Conservation (phyloP, 2,888 invertebrate species). For the Amblyjoppa proteus region DNA sequence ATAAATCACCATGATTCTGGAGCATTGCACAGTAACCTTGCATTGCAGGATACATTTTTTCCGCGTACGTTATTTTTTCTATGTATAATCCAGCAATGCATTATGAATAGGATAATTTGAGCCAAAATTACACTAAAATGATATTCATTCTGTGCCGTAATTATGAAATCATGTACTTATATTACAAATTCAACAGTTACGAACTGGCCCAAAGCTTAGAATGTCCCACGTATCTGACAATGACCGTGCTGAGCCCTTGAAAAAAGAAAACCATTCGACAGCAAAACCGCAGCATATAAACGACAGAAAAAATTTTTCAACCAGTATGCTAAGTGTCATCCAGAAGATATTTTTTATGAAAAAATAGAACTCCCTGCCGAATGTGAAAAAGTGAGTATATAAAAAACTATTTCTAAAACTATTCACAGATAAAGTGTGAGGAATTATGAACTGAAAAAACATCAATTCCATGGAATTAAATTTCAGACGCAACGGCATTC, state of each 20-base stretch:
- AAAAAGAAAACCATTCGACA: neutral
- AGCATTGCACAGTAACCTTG: too few species aligned
- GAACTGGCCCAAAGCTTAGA: neutral
- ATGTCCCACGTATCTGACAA: neutral
- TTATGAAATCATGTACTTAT: neutral
- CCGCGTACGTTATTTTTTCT: too few species aligned
- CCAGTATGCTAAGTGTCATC: neutral
- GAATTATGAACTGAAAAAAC: neutral
- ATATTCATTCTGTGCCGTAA: too few species aligned
- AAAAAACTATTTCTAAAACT: neutral
- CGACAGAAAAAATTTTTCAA: neutral
- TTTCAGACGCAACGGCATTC: neutral
- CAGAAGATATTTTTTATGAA: neutral
- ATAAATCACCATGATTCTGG: too few species aligned
- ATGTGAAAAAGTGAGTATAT: neutral
- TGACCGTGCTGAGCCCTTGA: neutral
- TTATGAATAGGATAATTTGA: too few species aligned
- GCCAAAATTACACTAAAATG: too few species aligned
- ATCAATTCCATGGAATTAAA: neutral
- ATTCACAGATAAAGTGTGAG: neutral
- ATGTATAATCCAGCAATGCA: too few species aligned
- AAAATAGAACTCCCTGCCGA: neutral
- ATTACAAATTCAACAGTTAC: neutral
- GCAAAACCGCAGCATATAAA: neutral
- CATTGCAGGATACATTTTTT: too few species aligned